phyloP scores from a whole-genome alignment of 2,113 vertebrate species.

The Rhipidura dahli region DNA sequence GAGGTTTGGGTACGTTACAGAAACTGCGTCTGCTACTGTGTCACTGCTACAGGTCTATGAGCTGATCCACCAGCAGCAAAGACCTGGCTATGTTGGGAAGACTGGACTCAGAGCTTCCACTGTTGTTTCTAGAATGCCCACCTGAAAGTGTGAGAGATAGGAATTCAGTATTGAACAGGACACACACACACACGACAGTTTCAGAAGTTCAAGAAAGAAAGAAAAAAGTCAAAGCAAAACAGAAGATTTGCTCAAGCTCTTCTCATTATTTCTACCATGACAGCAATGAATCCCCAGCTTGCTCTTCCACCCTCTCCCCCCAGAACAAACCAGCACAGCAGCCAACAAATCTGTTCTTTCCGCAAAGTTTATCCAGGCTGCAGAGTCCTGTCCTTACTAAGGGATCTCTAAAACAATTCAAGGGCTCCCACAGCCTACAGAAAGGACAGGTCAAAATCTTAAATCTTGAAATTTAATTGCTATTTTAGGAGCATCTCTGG shows the following conservation, averaged over 20 bases:
- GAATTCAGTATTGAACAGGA: slow-evolving; percentile 76
- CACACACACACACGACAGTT: slow-evolving; percentile 64
- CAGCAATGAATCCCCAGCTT: not conserved
- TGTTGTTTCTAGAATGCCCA: slow-evolving; percentile 99
- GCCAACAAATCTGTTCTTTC: not conserved
- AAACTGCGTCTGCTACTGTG: slow-evolving; percentile 78
- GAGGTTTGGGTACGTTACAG: slow-evolving; percentile 73
- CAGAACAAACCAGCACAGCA: not conserved
- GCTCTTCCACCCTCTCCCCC: not conserved
- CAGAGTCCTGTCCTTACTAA: not conserved
- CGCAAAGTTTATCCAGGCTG: not conserved
- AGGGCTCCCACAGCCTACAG: not conserved
- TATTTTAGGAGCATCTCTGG: not conserved
- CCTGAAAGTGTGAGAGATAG: slow-evolving; percentile 92
- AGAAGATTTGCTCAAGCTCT: not conserved
- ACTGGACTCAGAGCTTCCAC: slow-evolving; percentile 99
- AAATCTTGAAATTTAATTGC: not conserved
- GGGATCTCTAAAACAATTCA: not conserved
- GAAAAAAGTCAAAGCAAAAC: slow-evolving; percentile 28
- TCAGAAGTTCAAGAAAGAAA: slow-evolving; percentile 62
- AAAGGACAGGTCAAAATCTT: not conserved
- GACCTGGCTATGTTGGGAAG: slow-evolving; percentile 99
- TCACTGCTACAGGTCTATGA: slow-evolving; percentile 98
- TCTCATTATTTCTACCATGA: not conserved
- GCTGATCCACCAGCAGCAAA: slow-evolving; percentile 99